These are phyloP conservation scores for Xenus cinereus DNA, from an alignment of 2,113 vertebrate genomes.

Conservation along the genomic window DNA sequence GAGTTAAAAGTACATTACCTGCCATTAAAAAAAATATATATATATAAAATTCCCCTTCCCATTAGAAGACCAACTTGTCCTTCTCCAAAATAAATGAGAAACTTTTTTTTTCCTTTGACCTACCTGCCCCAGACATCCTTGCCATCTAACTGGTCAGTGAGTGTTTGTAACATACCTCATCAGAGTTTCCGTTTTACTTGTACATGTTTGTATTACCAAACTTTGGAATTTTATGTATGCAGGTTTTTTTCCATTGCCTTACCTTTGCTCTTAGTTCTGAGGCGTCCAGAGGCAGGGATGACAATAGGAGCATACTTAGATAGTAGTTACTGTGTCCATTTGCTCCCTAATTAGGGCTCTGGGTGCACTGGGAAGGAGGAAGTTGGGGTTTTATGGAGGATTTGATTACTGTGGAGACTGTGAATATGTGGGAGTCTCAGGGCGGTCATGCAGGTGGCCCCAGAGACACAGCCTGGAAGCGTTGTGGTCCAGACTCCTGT, in stretches of 20 bases:
- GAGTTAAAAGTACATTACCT: background rate
- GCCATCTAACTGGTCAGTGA: background rate
- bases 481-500: background rate
- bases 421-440: background rate
- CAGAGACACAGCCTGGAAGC: background rate
- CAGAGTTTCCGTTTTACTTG: background rate
- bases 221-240: background rate
- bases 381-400: background rate
- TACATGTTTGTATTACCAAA: background rate
- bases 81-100: background rate
- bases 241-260: background rate
- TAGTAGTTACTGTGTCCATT: background rate
- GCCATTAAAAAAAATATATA: background rate
- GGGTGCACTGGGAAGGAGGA: background rate
- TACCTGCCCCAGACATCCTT: background rate
- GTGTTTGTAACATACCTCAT: background rate
- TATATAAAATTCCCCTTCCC: rapidly evolving
- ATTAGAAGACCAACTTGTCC: background rate
- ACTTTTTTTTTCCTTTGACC: background rate
- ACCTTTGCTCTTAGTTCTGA: background rate
- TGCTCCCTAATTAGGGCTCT: background rate
- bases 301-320: too few species aligned
- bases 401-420: background rate
- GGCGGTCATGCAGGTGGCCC: background rate
- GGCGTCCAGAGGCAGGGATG: background rate